phyloP scores from a whole-genome alignment of 2,113 vertebrate species.

The Corythornis vintsioides region DNA sequence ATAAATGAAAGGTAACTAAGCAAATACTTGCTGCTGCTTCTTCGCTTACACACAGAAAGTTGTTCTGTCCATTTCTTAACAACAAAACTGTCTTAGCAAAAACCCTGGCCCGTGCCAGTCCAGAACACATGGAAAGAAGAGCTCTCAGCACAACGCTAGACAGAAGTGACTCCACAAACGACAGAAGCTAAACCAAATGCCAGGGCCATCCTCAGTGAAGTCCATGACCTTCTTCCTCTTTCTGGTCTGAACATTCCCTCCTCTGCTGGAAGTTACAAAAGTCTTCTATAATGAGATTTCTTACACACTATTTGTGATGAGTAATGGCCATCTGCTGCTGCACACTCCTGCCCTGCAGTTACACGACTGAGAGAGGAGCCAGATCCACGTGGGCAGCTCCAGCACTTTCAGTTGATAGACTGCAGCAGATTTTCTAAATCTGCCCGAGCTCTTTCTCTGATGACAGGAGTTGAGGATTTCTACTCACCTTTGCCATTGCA shows the following conservation, averaged over 20 bases:
- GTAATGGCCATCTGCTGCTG: background rate
- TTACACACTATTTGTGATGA: background rate
- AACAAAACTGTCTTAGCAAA: background rate
- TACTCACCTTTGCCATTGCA: constrained; percentile 26
- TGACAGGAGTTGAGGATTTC: background rate
- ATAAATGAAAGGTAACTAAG: background rate
- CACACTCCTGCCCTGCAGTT: background rate
- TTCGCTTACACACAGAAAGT: background rate
- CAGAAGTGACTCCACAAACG: background rate
- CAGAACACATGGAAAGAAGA: background rate
- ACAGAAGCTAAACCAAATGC: background rate
- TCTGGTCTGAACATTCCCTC: background rate
- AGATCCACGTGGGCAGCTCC: background rate
- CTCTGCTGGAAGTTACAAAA: background rate
- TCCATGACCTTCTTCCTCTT: background rate
- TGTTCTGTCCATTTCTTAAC: background rate
- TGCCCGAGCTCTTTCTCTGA: background rate
- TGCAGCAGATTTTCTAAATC: background rate
- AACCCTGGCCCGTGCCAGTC: background rate
- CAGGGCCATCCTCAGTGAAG: background rate
- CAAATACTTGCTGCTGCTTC: background rate
- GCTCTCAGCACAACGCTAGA: background rate
- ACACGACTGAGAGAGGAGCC: background rate
- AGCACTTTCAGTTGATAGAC: background rate
- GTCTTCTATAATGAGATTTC: background rate